Evolutionary conservation across 2,797 vertebrate genomes (phyloP).

Genomic region (Erethizon dorsatum): DNA sequence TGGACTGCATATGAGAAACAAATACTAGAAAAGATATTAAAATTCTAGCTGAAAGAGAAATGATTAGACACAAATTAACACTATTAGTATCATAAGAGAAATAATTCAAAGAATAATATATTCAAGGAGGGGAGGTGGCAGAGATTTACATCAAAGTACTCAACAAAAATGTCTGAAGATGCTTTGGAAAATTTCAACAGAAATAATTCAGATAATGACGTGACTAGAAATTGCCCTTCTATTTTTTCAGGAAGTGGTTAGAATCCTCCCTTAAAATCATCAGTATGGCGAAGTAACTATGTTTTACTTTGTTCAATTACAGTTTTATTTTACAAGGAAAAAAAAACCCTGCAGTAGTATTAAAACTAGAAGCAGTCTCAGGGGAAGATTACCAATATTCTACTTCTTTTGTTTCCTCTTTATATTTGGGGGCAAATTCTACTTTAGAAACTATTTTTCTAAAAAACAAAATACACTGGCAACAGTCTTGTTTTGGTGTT

Average conservation of each 20-base stretch:
- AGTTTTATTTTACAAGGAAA: neutral
- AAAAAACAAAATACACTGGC: neutral
- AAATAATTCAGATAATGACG: neutral
- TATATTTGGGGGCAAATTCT: constrained; percentile 9
- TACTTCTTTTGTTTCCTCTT: constrained; percentile 31
- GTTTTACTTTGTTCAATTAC: constrained; percentile 37
- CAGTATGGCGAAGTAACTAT: neutral
- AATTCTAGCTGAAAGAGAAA: constrained; percentile 35
- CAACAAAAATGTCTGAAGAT: constrained; percentile 11
- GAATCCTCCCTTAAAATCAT: constrained; percentile 24
- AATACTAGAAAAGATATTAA: neutral
- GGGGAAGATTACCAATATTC: constrained; percentile 23
- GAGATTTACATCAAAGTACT: neutral
- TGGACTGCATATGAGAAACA: neutral
- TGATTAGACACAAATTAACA: neutral
- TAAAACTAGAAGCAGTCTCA: constrained; percentile 38
- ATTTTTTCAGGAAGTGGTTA: neutral
- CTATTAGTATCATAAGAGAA: constrained; percentile 33
- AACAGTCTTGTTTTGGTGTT: constrained; percentile 19
- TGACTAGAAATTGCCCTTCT: neutral
- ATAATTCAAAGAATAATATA: constrained; percentile 12
- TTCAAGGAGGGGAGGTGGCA: neutral
- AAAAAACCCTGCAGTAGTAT: neutral
- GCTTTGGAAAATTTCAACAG: constrained; percentile 24
- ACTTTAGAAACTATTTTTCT: constrained; percentile 41